Conservation (phyloP, 2,797 vertebrate species). For the Brachyalestes nurse region DNA sequence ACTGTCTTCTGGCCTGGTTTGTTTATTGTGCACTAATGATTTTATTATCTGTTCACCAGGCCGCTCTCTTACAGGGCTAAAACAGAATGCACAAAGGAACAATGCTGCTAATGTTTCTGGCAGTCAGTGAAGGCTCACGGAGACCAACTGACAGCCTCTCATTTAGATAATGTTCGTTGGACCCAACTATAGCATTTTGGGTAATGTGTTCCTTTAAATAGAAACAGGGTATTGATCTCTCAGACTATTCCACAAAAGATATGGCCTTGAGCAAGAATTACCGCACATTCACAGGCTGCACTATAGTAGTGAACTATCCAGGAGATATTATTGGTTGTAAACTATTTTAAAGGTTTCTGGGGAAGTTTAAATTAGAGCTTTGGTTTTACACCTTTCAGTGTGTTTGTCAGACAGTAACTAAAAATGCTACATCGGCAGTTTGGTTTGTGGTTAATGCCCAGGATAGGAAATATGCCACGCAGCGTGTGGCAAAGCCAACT, state of each 20-base stretch:
- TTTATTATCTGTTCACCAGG: constrained; percentile 18
- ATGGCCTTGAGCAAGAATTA: neutral
- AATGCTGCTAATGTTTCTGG: neutral
- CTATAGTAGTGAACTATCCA: neutral
- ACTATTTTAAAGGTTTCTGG: constrained; percentile 4
- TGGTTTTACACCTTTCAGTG: constrained; percentile 9
- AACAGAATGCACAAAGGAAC: neutral
- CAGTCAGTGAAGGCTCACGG: neutral
- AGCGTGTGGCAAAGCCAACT: constrained; percentile 31
- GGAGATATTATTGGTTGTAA: neutral
- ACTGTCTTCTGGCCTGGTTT: constrained; percentile 12
- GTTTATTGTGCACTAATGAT: neutral
- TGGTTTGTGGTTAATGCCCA: constrained; percentile 24
- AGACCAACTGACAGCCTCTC: neutral
- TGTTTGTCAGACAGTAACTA: neutral
- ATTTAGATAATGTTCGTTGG: neutral
- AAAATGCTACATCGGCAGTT: neutral
- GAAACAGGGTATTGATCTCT: neutral
- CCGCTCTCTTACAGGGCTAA: neutral
- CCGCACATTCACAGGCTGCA: neutral
- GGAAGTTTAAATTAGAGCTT: neutral
- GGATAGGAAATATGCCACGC: constrained; percentile 34
- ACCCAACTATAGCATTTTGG: neutral
- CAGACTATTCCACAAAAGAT: neutral
- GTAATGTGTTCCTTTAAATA: neutral